phyloP scores from a whole-genome alignment of 2,113 vertebrate genomes.

The Melanerpes aurifrons region DNA sequence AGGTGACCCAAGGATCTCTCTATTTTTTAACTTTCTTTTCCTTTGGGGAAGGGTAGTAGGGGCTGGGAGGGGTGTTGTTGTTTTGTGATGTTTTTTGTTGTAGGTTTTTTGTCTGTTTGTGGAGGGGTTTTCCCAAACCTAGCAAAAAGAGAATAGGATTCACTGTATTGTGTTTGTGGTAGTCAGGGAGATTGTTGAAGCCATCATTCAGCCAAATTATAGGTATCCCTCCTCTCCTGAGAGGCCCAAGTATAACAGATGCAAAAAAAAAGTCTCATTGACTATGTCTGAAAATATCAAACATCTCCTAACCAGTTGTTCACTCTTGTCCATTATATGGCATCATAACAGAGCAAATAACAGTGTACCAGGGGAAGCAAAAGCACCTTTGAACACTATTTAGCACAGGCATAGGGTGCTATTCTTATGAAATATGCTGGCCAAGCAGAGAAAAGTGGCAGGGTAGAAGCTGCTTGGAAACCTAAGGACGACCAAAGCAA shows the following conservation, averaged over 20 bases:
- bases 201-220: not conserved
- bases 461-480: constrained; percentile 14
- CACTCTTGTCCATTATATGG: not conserved
- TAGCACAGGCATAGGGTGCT: not conserved
- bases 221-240: not conserved
- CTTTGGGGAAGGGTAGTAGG: accelerated
- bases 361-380: not conserved
- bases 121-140: not conserved
- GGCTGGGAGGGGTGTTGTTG: too few species aligned
- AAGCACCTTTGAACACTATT: not conserved
- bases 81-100: too few species aligned
- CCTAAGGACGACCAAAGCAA: not conserved
- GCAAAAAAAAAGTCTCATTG: constrained; percentile 12
- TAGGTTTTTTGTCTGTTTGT: too few species aligned
- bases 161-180: not conserved
- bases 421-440: not conserved
- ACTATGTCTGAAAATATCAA: not conserved
- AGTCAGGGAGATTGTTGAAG: not conserved
- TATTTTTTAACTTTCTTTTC: not conserved
- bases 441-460: not conserved
- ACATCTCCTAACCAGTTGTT: not conserved
- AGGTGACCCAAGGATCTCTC: not conserved
- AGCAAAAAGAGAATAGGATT: not conserved
- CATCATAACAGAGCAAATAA: not conserved
- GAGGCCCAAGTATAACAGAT: not conserved